Conservation (phyloP, 1,140 invertebrate genomes). For the Drosophila subobscura region DNA sequence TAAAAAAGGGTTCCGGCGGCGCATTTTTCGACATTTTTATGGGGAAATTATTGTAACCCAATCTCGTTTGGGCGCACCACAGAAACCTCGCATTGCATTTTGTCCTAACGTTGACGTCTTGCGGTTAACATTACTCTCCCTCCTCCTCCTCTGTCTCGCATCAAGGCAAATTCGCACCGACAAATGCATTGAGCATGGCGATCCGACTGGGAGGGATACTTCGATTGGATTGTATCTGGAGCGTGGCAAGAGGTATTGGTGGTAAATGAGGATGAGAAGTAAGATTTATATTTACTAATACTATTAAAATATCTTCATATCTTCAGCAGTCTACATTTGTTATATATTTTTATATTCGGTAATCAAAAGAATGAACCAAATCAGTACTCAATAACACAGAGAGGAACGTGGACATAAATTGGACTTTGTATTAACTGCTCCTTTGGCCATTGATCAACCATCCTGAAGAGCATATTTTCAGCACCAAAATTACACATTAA, state of each 20-base stretch:
- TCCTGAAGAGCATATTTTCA: too few species aligned
- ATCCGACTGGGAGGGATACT: conserved; percentile 26
- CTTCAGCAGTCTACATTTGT: too few species aligned
- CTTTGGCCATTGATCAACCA: too few species aligned
- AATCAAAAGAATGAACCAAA: too few species aligned
- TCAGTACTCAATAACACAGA: too few species aligned
- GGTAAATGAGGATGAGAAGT: too few species aligned
- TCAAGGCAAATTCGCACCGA: conserved; percentile 60
- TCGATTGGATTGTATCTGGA: conserved; percentile 3
- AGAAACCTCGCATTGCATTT: conserved; percentile 73
- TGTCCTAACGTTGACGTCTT: conserved; percentile 74
- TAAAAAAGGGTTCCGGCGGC: conserved; percentile 55
- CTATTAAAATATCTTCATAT: too few species aligned
- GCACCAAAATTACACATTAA: too few species aligned
- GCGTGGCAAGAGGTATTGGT: not conserved
- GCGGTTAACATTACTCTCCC: conserved; percentile 37
- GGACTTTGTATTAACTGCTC: too few species aligned
- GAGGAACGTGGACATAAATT: too few species aligned
- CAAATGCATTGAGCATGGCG: conserved; percentile 58
- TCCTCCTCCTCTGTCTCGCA: conserved; percentile 18
- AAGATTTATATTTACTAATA: too few species aligned
- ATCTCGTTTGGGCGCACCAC: conserved; percentile 59
- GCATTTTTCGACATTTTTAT: conserved; percentile 76
- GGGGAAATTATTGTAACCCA: conserved; percentile 80
- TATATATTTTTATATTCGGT: too few species aligned